phyloP scores from a whole-genome alignment of 64 coral and sea anemone species.

The Montipora efflorescens region DNA sequence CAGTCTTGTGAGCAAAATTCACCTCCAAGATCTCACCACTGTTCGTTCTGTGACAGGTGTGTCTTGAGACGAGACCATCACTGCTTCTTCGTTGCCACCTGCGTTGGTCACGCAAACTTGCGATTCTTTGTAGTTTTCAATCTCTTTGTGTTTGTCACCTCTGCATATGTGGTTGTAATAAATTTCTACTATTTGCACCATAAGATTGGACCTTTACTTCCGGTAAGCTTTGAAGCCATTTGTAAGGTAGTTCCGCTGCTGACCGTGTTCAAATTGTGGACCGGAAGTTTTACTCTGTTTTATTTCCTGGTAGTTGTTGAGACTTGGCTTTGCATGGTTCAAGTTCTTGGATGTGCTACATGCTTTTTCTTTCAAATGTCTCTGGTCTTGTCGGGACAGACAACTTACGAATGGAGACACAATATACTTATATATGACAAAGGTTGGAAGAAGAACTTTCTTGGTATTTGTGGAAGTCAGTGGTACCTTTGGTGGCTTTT shows the following conservation, averaged over 20 bases:
- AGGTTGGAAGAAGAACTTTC: constrained; percentile 84
- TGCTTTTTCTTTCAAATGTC: constrained; percentile 87
- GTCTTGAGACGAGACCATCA: constrained; percentile 84
- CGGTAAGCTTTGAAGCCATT: constrained; percentile 83
- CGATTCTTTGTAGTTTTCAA: constrained; percentile 80
- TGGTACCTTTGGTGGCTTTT: constrained; percentile 93
- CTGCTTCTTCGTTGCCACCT: constrained; percentile 86
- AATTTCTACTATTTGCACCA: constrained; percentile 80
- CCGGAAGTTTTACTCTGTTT: constrained; percentile 75
- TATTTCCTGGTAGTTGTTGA: constrained; percentile 69
- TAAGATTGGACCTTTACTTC: constrained; percentile 64
- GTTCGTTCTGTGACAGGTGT: constrained; percentile 76
- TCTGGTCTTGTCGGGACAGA: constrained; percentile 79
- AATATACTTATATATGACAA: constrained; percentile 67
- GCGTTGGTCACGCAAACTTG: constrained; percentile 78
- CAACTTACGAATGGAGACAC: constrained; percentile 90
- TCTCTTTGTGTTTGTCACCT: constrained; percentile 56
- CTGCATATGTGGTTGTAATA: constrained; percentile 67
- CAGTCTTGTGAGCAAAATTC: constrained; percentile 90
- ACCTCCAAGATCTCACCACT: constrained; percentile 89
- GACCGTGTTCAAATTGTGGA: constrained; percentile 87
- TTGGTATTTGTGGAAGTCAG: constrained; percentile 64
- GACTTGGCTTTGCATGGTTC: constrained; percentile 84
- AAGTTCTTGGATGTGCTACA: constrained; percentile 63
- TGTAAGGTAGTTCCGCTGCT: constrained; percentile 67